Base-by-base conservation (phyloP, 2,797 vertebrate genomes). In the Enteromius paludinosus region DNA sequence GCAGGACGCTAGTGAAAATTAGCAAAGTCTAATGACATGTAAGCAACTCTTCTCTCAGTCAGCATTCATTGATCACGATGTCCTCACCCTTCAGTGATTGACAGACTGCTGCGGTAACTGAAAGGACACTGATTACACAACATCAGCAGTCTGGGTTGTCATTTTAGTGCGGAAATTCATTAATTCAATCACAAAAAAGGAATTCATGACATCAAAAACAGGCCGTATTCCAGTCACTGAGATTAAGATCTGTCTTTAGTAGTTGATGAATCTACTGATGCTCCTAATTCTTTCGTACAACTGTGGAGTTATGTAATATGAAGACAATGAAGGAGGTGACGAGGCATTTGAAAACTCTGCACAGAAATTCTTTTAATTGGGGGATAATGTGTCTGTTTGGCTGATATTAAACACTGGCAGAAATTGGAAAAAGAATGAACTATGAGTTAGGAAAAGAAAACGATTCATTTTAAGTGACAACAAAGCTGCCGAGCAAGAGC, bases 1-100 rank as follows among this genome's bases (percentile, higher is more conserved):
- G 17, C 3, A 65, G 30, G 59, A 78, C 4, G 1, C 23, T 78
- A 33, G 25, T 64, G 6, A 10, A 74, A 38, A 52, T 45, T 45
- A n/a, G 23, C 25, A 61, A 38, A 69, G 33, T 70, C 78, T 56
- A 78, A n/a, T 0, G 9, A 52, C 30, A 70, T 5, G 23, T 12
- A 72, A 73, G 79, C 41, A 23, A n/a, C 45, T 43, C 23, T 49
- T 49, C 30, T 38, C n/a, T 65, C 17, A 77, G 54, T 83, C 41
- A 61, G 73, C 65, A 70, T 35, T 77, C 52, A 78, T 59, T 35
- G 73, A 77, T 77, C 65, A 69, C 15, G 73, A 38, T 4, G 17
- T 76, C n/a, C 64, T 23, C 15, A 20, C 49, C 15, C 6, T 25
- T 38, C 25, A 70, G 38, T 61, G 64, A 83, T 23, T 49, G 81